phyloP scores from a whole-genome alignment of 2,888 invertebrate species.

The Tetragonula carbonaria region DNA sequence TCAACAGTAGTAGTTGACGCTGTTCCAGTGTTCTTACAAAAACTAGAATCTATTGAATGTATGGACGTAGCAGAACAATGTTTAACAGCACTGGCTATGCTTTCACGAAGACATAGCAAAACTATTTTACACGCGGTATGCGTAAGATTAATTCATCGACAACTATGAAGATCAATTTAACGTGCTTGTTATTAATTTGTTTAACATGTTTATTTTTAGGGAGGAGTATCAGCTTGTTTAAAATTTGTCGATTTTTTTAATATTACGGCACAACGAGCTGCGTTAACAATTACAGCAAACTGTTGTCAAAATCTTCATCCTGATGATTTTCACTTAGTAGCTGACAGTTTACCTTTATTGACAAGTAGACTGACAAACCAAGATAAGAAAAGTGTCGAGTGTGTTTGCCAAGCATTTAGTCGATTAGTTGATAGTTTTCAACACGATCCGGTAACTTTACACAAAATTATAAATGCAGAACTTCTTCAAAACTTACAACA shows the following conservation, averaged over 20 bases:
- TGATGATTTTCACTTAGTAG: constrained; percentile 97
- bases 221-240: constrained; percentile 97
- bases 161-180: not conserved
- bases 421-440: constrained; percentile 98
- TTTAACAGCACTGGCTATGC: constrained; percentile 97
- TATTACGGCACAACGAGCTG: constrained; percentile 98
- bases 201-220: constrained; percentile 85
- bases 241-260: constrained; percentile 99
- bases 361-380: constrained; percentile 92
- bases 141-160: constrained; percentile 19
- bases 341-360: constrained; percentile 93
- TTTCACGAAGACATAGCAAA: constrained; percentile 98
- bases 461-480: constrained; percentile 97
- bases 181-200: not conserved
- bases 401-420: constrained; percentile 98
- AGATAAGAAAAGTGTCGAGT: constrained; percentile 99
- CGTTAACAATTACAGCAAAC: constrained; percentile 98
- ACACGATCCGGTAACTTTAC: constrained; percentile 93
- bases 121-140: constrained; percentile 96
- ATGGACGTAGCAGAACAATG: constrained; percentile 99
- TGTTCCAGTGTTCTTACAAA: constrained; percentile 98
- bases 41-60: constrained; percentile 98
- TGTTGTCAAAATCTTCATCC: constrained; percentile 97
- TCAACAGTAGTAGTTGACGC: constrained; percentile 98
- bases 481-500: constrained; percentile 97